Evolutionary conservation across 2,888 invertebrate species (phyloP).

Genomic region (Spisula subtruncata): DNA sequence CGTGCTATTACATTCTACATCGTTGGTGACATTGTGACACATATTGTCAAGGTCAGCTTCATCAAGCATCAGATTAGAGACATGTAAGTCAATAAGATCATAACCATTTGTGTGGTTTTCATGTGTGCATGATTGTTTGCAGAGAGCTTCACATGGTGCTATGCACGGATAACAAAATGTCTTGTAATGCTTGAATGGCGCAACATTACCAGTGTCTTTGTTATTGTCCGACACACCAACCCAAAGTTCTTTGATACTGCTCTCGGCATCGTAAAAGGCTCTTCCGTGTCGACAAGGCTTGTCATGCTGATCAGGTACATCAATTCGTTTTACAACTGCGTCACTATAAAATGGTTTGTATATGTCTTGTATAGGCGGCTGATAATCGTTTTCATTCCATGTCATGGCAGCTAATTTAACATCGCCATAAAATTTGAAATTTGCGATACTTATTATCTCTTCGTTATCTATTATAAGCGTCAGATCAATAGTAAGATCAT

Average conservation of each 20-base stretch:
- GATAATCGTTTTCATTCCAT: slow-evolving; percentile 72
- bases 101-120: slow-evolving; percentile 52
- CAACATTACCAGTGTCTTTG: slow-evolving; percentile 63
- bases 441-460: slow-evolving; percentile 46
- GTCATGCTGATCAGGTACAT: slow-evolving; percentile 61
- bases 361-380: slow-evolving; percentile 68
- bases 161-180: slow-evolving; percentile 71
- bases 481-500: slow-evolving; percentile 49
- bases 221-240: slow-evolving; percentile 70
- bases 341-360: slow-evolving; percentile 72
- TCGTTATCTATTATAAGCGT: slow-evolving; percentile 51
- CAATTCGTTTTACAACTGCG: slow-evolving; percentile 56
- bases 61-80: slow-evolving; percentile 39
- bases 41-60: neutral
- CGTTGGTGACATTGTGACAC: slow-evolving; percentile 53
- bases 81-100: slow-evolving; percentile 56
- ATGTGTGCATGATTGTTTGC: slow-evolving; percentile 58
- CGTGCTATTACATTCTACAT: slow-evolving; percentile 51
- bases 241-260: slow-evolving; percentile 75
- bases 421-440: slow-evolving; percentile 50
- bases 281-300: slow-evolving; percentile 71
- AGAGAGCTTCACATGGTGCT: slow-evolving; percentile 63
- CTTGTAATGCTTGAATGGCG: slow-evolving; percentile 55
- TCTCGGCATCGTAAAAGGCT: slow-evolving; percentile 74
- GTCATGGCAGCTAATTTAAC: slow-evolving; percentile 53